Evolutionary conservation across 1,140 invertebrate genomes (phyloP).

Genomic region (Colletes latitarsis): DNA sequence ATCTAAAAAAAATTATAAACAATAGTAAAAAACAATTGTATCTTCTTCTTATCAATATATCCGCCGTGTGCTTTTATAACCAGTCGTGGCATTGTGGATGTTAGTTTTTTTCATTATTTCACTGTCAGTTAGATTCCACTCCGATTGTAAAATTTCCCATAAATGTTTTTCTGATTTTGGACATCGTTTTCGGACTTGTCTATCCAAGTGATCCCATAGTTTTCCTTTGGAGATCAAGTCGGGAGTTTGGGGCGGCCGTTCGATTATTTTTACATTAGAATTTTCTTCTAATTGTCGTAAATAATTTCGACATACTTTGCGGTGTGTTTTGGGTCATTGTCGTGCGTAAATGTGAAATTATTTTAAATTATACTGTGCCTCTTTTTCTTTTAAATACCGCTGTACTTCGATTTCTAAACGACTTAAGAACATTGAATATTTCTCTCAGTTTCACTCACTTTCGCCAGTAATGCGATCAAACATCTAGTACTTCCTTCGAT

Average conservation of each 20-base stretch:
- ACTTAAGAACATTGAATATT: too few relatives aligned
- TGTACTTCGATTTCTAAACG: too few relatives aligned
- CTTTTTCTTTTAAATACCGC: too few relatives aligned
- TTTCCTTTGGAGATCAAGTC: not conserved
- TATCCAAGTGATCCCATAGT: not conserved
- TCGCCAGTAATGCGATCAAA: too few relatives aligned
- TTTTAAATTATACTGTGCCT: too few relatives aligned
- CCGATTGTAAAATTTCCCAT: not conserved
- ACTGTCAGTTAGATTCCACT: not conserved
- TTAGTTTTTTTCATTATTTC: slow-evolving; percentile 2
- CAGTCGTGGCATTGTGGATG: not conserved
- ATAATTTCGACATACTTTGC: too few relatives aligned
- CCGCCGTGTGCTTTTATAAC: not conserved
- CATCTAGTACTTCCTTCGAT: too few relatives aligned
- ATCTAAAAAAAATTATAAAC: too few relatives aligned
- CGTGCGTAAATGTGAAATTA: too few relatives aligned
- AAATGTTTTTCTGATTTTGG: slow-evolving; percentile 4
- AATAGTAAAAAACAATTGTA: not conserved
- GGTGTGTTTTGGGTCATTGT: too few relatives aligned
- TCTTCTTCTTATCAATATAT: not conserved
- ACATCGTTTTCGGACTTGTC: not conserved
- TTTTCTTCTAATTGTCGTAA: too few relatives aligned
- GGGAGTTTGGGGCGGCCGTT: not conserved
- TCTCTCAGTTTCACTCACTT: too few relatives aligned
- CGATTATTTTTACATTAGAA: not conserved